Evolutionary conservation across 2,113 vertebrate species (phyloP).

Genomic region (Corythornis madagascariensis): DNA sequence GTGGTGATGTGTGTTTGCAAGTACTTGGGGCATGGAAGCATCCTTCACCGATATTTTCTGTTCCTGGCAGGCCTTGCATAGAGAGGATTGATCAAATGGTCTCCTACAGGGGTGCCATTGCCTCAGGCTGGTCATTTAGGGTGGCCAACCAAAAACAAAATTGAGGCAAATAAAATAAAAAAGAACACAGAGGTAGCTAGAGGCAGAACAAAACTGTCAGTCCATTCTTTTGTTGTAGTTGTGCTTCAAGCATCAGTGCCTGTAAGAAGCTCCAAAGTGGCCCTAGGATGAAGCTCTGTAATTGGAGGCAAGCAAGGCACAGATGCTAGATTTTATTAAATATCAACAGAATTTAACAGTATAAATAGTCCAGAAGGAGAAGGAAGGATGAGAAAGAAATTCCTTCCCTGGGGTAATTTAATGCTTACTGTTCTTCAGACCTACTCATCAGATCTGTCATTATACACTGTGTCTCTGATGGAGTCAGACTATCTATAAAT

Average conservation of each 20-base stretch:
- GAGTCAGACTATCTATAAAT: background rate
- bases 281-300: conserved; percentile 41
- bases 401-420: background rate
- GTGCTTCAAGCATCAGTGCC: conserved; percentile 44
- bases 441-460: background rate
- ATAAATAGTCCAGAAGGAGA: background rate
- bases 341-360: conserved; percentile 59
- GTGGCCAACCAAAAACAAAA: conserved; percentile 42
- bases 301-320: conserved; percentile 54
- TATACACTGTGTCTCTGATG: background rate
- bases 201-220: conserved; percentile 57
- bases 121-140: conserved; percentile 52
- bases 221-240: conserved; percentile 50
- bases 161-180: conserved; percentile 65
- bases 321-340: conserved; percentile 73
- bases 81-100: background rate
- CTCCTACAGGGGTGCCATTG: background rate
- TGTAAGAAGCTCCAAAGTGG: conserved; percentile 35
- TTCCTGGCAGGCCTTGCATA: background rate
- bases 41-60: background rate
- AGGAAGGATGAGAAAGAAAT: background rate
- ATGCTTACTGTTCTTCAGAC: conserved; percentile 2
- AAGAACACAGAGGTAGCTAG: conserved; percentile 45
- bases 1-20: background rate
- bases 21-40: background rate